Conservation (phyloP, 2,888 invertebrate species). For the Calameuta filiformis region DNA sequence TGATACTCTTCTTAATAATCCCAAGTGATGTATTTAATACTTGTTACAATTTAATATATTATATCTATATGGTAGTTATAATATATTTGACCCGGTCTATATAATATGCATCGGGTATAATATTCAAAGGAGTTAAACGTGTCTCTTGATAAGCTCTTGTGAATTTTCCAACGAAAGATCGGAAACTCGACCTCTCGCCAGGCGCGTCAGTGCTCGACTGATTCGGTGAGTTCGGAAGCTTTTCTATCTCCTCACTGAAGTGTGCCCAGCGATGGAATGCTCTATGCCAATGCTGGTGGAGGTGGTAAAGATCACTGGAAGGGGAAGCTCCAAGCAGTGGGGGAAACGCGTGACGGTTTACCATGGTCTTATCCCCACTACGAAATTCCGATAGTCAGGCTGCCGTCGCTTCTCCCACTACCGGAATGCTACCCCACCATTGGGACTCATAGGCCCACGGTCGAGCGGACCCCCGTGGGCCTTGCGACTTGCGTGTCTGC, state of each 20-base stretch:
- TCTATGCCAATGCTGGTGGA: slow-evolving; percentile 36
- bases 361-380: slow-evolving; percentile 55
- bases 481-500: slow-evolving; percentile 38
- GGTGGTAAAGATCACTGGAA: slow-evolving; percentile 31
- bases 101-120: not conserved
- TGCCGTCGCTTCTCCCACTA: slow-evolving; percentile 37
- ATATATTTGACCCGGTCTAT: not conserved
- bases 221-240: slow-evolving; percentile 49
- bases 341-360: slow-evolving; percentile 61
- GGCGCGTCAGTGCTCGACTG: slow-evolving; percentile 62
- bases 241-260: slow-evolving; percentile 53
- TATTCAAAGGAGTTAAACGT: not conserved
- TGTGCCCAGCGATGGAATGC: slow-evolving; percentile 60
- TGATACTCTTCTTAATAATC: not conserved
- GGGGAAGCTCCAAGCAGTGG: slow-evolving; percentile 38
- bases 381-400: slow-evolving; percentile 57
- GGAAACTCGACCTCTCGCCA: slow-evolving; percentile 48
- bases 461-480: slow-evolving; percentile 39
- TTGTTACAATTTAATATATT: not conserved
- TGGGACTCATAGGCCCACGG: slow-evolving; percentile 26
- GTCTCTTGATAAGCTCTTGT: not conserved
- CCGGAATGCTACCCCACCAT: slow-evolving; percentile 12
- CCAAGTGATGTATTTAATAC: slow-evolving; percentile 20
- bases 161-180: slow-evolving; percentile 1
- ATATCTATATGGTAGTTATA: not conserved